Evolutionary conservation across 2,113 vertebrate species (phyloP).

Genomic region (Caloenas nicobarica): DNA sequence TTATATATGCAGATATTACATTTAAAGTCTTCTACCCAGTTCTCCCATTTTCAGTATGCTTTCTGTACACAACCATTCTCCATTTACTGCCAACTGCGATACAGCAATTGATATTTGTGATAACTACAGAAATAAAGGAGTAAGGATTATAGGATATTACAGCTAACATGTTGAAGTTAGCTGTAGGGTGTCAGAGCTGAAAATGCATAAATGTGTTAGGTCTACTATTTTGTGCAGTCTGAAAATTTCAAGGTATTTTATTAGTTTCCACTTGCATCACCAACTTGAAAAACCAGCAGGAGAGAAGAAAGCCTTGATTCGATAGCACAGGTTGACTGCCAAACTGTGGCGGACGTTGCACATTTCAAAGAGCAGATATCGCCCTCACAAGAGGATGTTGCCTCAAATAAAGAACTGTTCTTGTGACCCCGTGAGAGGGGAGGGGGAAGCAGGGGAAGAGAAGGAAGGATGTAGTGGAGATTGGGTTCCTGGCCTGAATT

Average conservation of each 20-base stretch:
- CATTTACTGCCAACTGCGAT: neutral
- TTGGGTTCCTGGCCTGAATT: neutral
- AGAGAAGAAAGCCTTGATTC: neutral
- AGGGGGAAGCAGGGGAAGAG: neutral
- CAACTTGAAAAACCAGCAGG: neutral
- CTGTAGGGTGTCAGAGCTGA: neutral
- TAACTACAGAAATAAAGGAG: neutral
- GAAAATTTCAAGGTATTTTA: neutral
- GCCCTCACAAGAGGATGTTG: neutral
- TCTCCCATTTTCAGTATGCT: neutral
- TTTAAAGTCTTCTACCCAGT: neutral
- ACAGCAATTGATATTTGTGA: neutral
- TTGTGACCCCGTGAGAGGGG: neutral
- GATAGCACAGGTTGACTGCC: neutral
- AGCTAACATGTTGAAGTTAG: neutral
- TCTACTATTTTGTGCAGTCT: neutral
- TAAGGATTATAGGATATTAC: neutral
- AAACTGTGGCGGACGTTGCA: neutral
- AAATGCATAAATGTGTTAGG: neutral
- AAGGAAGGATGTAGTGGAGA: conserved; percentile 29
- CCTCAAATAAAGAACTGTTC: neutral
- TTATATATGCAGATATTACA: neutral
- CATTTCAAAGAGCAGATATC: neutral
- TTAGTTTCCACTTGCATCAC: neutral
- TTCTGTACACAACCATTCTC: neutral